Evolutionary conservation across 1,140 invertebrate genomes (phyloP).

Genomic region (Penaeus indicus): DNA sequence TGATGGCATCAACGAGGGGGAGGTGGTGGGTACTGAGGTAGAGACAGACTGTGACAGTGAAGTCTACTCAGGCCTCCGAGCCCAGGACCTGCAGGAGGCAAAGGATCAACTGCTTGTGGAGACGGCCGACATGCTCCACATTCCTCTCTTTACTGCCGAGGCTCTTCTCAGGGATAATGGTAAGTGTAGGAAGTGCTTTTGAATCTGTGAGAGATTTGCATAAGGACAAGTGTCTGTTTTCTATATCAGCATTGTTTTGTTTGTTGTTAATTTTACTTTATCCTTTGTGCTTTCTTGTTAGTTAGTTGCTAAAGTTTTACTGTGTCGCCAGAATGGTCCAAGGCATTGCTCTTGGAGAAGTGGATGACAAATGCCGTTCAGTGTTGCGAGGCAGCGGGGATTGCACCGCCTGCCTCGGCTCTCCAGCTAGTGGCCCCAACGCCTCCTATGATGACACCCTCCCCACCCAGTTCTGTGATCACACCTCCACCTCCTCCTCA

Average conservation of each 20-base stretch:
- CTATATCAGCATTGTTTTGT: not conserved
- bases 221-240: not conserved
- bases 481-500: conserved; percentile 45
- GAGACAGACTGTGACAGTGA: conserved; percentile 71
- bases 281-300: not conserved
- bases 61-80: conserved; percentile 77
- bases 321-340: conserved; percentile 78
- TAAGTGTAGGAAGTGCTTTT: conserved; percentile 68
- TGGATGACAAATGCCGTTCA: conserved; percentile 80
- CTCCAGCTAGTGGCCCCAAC: conserved; percentile 68
- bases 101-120: conserved; percentile 82
- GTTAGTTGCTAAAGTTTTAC: conserved; percentile 39
- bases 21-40: conserved; percentile 62
- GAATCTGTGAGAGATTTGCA: not conserved
- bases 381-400: conserved; percentile 79
- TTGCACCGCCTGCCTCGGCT: conserved; percentile 75
- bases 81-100: conserved; percentile 82
- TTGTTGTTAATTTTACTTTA: conserved; percentile 16
- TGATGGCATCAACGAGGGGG: conserved; percentile 65
- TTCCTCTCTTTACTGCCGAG: conserved; percentile 82
- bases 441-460: conserved; percentile 46
- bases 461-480: conserved; percentile 48
- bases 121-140: conserved; percentile 82
- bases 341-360: conserved; percentile 78
- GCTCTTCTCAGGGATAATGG: conserved; percentile 80